Conservation (phyloP, 2,797 vertebrate genomes). For the Coluber constrictor region DNA sequence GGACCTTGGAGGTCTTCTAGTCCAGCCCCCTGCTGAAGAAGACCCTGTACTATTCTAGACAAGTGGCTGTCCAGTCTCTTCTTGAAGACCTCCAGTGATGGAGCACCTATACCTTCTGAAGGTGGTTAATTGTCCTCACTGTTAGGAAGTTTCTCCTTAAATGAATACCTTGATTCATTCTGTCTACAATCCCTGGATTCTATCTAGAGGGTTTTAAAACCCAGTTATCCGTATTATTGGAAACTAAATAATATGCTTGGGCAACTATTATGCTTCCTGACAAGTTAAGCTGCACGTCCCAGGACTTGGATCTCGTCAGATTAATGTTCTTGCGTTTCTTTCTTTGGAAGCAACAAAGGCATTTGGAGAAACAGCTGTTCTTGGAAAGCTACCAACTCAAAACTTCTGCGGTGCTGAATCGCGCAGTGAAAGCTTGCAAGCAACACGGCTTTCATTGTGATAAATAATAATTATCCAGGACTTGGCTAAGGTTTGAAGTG, state of each 20-base stretch:
- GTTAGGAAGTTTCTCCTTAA: not conserved
- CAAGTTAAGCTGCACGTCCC: not conserved
- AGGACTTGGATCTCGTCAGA: constrained; percentile 4
- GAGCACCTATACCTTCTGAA: not conserved
- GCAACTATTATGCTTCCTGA: constrained; percentile 16
- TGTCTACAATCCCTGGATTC: not conserved
- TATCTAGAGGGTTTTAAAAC: not conserved
- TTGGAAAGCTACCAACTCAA: constrained; percentile 16
- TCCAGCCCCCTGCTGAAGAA: too few relatives aligned
- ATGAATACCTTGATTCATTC: not conserved
- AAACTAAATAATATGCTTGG: constrained; percentile 20
- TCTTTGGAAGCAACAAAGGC: constrained; percentile 20
- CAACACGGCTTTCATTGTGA: not conserved
- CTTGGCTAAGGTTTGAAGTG: not conserved
- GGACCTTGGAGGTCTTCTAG: too few relatives aligned
- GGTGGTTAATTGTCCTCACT: not conserved
- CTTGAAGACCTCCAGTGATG: not conserved
- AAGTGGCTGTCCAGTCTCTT: too few relatives aligned
- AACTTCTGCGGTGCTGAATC: not conserved
- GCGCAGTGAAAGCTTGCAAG: not conserved
- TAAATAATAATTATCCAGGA: not conserved
- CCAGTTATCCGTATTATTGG: not conserved
- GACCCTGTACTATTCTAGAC: too few relatives aligned
- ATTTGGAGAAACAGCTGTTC: constrained; percentile 12
- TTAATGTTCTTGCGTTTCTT: constrained; percentile 13